Evolutionary conservation across 2,113 vertebrate species (phyloP), one percentile per base, ranked within the genome.

Genomic region (Grantiella picta): DNA sequence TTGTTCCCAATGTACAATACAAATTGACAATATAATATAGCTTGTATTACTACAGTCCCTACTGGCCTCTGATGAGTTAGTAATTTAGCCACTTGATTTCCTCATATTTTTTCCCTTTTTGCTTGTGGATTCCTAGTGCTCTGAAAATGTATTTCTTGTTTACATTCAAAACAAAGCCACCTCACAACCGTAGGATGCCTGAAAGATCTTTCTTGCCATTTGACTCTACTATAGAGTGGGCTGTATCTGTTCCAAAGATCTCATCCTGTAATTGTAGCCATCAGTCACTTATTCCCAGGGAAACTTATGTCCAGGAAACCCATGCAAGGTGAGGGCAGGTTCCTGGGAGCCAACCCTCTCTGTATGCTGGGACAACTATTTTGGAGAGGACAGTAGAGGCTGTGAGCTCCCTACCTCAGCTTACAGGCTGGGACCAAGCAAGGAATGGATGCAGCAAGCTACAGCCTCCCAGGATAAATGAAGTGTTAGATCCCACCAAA

Each of bases 1-100:
- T 80, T 93, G 85, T 82, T 96, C 80, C 76, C 91, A 86, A 89
- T 17, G 72, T 75, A 72, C 80, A 53, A 90, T 84, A 94, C 72
- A 95, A 96, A 96, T 75, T 86, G 93, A 86, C 88, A 81, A 86
- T 78, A 90, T 81, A 89, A 93, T 90, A 84, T 14, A 80, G 75
- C 89, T 94, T 75, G 64, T 86, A 90, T 90, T 86, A 81, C 88
- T 4, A 13, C 82, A 86, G 23, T 94, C 82, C 88, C 92, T 57
- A 40, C 56, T 69, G 89, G 89, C 89, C 42, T 87, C 88, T 76
- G 82, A 94, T 82, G 88, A 95, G 72, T 56, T 95, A 78, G 76
- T 91, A 94, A 95, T 81, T 93, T 65, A 81, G 60, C 31, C 76
- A 81, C 29, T 75, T 86, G 64, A 95, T 59, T 92, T 82, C 44